A percentile compares a stretch with the other conserved stretches of the same genome.
phyloP scores from a whole-genome alignment of 2,113 vertebrate species.

The Nesogale talazaci region DNA sequence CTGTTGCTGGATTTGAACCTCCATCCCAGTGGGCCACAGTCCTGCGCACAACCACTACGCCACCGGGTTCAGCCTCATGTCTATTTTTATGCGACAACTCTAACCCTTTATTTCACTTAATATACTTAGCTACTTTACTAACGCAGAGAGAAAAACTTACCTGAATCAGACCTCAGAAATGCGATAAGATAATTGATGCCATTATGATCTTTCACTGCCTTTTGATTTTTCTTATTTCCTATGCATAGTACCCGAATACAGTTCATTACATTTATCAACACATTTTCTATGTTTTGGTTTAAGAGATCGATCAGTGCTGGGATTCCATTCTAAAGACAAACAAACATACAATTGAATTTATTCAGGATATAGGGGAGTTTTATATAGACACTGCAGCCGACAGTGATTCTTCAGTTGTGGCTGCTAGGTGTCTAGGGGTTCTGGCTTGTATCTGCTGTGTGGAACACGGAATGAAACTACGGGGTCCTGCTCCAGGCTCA shows the following conservation, averaged over 20 bases:
- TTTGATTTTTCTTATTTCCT: conserved; percentile 82
- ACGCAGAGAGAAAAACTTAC: conserved; percentile 73
- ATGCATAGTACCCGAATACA: conserved; percentile 85
- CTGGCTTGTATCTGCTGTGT: no score
- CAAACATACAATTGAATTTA: conserved; percentile 6
- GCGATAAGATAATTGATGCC: conserved; percentile 84
- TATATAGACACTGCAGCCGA: neutral
- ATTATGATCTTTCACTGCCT: conserved; percentile 75
- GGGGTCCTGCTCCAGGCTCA: neutral
- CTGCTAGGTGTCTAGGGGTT: no score
- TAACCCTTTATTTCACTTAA: neutral
- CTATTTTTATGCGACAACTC: neutral
- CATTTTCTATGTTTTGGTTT: conserved; percentile 78
- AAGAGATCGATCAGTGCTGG: conserved; percentile 84
- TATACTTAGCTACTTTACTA: neutral
- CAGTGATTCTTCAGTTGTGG: no score
- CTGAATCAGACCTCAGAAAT: conserved; percentile 85
- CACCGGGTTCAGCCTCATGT: no score
- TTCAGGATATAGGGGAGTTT: neutral
- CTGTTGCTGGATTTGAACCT: no score
- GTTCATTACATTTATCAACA: conserved; percentile 86
- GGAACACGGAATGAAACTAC: no score
- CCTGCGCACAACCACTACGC: no score
- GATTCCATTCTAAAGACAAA: conserved; percentile 84
- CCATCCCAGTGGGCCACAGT: no score